Base-by-base conservation (phyloP, 2,797 vertebrate genomes). In the Lagocephalus sceleratus region DNA sequence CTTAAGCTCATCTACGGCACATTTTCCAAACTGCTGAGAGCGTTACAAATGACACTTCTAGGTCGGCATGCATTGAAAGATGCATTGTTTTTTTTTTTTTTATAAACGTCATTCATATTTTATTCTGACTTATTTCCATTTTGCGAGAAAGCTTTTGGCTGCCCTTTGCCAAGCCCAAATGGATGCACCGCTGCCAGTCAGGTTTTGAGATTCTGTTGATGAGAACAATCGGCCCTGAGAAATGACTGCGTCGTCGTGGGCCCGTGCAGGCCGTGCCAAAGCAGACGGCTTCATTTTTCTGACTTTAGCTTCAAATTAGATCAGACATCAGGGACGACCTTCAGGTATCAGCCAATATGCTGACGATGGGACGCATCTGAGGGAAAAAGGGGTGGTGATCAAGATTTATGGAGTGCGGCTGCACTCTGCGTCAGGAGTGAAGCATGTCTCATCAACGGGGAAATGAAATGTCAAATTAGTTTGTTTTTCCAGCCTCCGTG, bases 21-120 rank as follows among this genome's bases (percentile, higher is more conserved):
- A 84, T 88, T 90, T 85, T 82, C 75, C 68, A 78, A 78, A 85
- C 84, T 84, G 81, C 83, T 77, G 71, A 63, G 5, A 29, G 26
- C 11, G 26, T 29, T 29, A 76, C 73, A 57, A 78, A 85, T 75
- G 53, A 60, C 65, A 86, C 65, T 60, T 67, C 53, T 68, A 79
- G 75, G 70, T 70, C 87, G 78, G 76, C 73, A 74, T 66, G 48
- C 48, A 76, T 26, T 58, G 62, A 72, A 65, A 60, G 52, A 65
- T 57, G 64, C 52, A 47, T 60, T 56, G 57, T 69, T 68, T 35
- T 35, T 2, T 14, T 35, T 35, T 32, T 35, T 75, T 82, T 73
- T 68, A 76, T 76, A 78, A n/a, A n/a, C n/a, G n/a, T n/a, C n/a
- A n/a, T n/a, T n/a, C n/a, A n/a, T 74, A 60, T 78, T 78, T 83